Percentiles rank a stretch among this genome's conserved stretches.
Conservation (phyloP, 2,113 vertebrate genomes). For the Xerus inauris region DNA sequence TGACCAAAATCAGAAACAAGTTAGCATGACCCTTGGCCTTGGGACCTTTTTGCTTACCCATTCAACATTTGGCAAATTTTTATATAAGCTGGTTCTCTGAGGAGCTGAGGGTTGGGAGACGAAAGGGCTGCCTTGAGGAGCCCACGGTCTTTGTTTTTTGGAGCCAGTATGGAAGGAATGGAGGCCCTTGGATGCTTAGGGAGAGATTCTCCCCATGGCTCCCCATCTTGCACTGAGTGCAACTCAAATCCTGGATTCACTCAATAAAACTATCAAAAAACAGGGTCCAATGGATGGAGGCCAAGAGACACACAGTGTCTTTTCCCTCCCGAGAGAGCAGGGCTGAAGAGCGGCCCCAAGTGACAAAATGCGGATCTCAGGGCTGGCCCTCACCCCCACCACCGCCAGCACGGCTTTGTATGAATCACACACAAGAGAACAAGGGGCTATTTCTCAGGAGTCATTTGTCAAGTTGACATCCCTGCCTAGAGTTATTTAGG, state of each 20-base stretch:
- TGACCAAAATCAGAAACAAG: background rate
- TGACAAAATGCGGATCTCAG: background rate
- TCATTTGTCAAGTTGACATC: slow-evolving; percentile 79
- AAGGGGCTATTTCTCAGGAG: slow-evolving; percentile 67
- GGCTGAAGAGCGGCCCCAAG: background rate
- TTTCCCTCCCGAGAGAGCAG: background rate
- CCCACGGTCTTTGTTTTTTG: background rate
- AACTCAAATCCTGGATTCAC: background rate
- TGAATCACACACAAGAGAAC: slow-evolving; percentile 73
- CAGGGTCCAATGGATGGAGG: background rate
- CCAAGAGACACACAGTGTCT: background rate
- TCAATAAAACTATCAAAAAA: slow-evolving; percentile 19
- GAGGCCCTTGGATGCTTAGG: background rate
- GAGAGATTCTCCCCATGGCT: background rate
- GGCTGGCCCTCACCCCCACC: background rate
- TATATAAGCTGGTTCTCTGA: background rate
- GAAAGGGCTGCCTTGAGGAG: background rate
- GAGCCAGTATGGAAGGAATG: background rate
- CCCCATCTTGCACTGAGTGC: background rate
- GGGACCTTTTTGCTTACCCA: background rate
- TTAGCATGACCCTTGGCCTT: background rate
- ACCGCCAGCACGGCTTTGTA: background rate
- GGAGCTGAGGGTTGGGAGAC: background rate
- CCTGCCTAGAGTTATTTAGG: slow-evolving; percentile 63
- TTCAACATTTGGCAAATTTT: background rate